Percentiles rank a stretch among this genome's conserved stretches.
These are phyloP conservation scores for Hippocampus mohnikei DNA, from an alignment of 2,113 vertebrate genomes.

Conservation along the genomic window DNA sequence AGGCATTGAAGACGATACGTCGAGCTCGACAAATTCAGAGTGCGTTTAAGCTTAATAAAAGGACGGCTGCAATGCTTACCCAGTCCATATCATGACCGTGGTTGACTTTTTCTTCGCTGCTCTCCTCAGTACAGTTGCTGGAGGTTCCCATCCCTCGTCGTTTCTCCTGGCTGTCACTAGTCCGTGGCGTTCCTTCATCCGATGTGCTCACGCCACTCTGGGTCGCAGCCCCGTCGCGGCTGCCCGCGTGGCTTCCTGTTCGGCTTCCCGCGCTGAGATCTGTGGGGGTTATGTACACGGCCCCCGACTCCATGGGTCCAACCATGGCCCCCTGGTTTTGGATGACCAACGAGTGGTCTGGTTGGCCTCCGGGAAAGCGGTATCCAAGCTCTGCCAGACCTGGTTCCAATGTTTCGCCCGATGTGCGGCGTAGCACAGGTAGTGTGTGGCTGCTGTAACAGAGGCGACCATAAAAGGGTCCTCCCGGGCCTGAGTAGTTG, in stretches of 20 bases:
- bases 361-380: conserved; percentile 58
- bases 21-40: neutral
- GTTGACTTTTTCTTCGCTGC: conserved; percentile 59
- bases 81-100: conserved; percentile 68
- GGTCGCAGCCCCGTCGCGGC: conserved; percentile 56
- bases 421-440: conserved; percentile 72
- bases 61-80: conserved; percentile 55
- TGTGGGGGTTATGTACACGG: conserved; percentile 50
- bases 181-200: conserved; percentile 68
- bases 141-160: conserved; percentile 47
- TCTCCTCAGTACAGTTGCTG: conserved; percentile 64
- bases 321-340: conserved; percentile 72
- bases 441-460: conserved; percentile 77
- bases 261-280: conserved; percentile 58
- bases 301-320: conserved; percentile 60
- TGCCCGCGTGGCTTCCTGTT: conserved; percentile 48
- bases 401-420: conserved; percentile 62
- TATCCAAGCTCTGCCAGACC: conserved; percentile 67
- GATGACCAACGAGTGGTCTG: conserved; percentile 72
- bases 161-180: conserved; percentile 62
- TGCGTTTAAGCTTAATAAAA: neutral
- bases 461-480: conserved; percentile 69
- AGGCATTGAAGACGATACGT: neutral
- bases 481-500: conserved; percentile 55
- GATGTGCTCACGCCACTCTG: conserved; percentile 65